Percentiles rank a stretch among this genome's conserved stretches.
These are phyloP conservation scores for Blera fallax DNA, from an alignment of 2,888 invertebrate species.

Conservation along the genomic window DNA sequence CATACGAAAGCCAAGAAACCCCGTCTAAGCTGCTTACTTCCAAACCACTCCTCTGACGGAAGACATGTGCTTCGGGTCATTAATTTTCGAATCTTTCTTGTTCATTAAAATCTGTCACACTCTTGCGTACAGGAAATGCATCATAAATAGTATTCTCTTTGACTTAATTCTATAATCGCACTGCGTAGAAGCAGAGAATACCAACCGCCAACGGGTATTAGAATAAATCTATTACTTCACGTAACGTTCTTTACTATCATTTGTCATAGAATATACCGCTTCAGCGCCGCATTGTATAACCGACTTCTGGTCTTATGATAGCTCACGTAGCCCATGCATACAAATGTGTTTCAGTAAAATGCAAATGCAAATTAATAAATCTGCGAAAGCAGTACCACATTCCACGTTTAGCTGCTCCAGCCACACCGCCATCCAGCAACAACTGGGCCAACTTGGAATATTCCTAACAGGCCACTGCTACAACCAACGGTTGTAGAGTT, in stretches of 20 bases:
- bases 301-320: background rate
- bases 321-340: background rate
- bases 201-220: constrained; percentile 11
- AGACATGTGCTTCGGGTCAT: background rate
- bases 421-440: constrained; percentile 1
- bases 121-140: background rate
- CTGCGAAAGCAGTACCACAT: constrained; percentile 60
- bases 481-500: constrained; percentile 8
- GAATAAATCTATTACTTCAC: constrained; percentile 26
- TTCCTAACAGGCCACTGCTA: constrained; percentile 34
- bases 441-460: constrained; percentile 59
- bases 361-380: constrained; percentile 69
- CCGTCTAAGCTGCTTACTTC: background rate
- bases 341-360: constrained; percentile 41
- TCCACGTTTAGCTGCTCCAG: constrained; percentile 30
- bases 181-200: background rate
- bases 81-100: background rate
- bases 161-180: background rate
- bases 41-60: background rate
- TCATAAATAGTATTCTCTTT: background rate
- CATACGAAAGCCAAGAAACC: background rate
- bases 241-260: constrained; percentile 43
- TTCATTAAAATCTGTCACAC: constrained; percentile 5
- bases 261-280: constrained; percentile 43
- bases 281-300: constrained; percentile 31